A percentile compares a stretch with the other conserved stretches of the same genome.
Evolutionary conservation across 1,140 invertebrate species (phyloP).

Genomic region (Pectinophora gossypiella): DNA sequence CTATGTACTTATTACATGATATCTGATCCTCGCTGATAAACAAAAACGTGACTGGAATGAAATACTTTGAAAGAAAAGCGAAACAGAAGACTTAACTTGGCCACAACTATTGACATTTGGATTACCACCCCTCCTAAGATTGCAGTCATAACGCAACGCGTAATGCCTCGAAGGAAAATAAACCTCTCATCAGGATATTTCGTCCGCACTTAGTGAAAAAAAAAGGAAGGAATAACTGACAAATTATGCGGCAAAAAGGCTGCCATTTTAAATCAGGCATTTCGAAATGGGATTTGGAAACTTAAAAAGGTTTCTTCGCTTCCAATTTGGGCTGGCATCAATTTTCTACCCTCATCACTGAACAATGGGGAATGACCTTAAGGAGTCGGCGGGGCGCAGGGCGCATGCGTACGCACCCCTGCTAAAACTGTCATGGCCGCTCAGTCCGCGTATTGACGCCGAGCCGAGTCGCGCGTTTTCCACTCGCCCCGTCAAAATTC

Average conservation of each 20-base stretch:
- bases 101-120: too few relatives aligned
- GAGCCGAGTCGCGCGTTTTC: constrained; percentile 28
- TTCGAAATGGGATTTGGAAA: constrained; percentile 37
- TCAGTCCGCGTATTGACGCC: constrained; percentile 65
- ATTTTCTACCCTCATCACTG: constrained; percentile 49
- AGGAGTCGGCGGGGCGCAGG: constrained; percentile 20
- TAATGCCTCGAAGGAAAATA: too few relatives aligned
- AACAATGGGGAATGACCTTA: constrained; percentile 67
- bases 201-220: too few relatives aligned
- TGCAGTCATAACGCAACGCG: too few relatives aligned
- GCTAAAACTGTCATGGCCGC: constrained; percentile 59
- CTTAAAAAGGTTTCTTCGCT: constrained; percentile 51
- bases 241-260: constrained; percentile 14
- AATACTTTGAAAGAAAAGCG: too few relatives aligned
- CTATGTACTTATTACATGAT: too few relatives aligned
- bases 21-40: too few relatives aligned
- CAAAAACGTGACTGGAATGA: too few relatives aligned
- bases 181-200: too few relatives aligned
- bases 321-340: constrained; percentile 46
- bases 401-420: constrained; percentile 55
- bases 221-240: too few relatives aligned
- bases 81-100: too few relatives aligned
- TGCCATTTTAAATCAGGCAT: constrained; percentile 32
- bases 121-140: too few relatives aligned
- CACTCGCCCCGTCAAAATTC: neutral